These are phyloP conservation scores for Anagrus nilaparvatae DNA, from an alignment of 1,140 invertebrate species.

Conservation along the genomic window DNA sequence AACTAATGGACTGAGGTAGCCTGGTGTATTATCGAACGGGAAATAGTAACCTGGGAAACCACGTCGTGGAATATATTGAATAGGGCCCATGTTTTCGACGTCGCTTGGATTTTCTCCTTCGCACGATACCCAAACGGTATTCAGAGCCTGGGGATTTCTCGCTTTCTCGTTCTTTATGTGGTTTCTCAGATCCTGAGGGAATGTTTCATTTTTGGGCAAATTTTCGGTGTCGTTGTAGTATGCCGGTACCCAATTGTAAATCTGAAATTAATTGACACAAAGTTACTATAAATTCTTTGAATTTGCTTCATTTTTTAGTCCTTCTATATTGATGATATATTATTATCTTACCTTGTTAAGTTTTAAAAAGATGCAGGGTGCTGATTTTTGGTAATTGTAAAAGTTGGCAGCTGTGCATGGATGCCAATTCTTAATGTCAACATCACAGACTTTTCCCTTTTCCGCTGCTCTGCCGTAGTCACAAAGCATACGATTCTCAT, in stretches of 20 bases:
- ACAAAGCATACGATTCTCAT: conserved; percentile 35
- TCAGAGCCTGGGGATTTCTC: conserved; percentile 38
- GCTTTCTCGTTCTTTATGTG: conserved; percentile 48
- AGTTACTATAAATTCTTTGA: conserved; percentile 2
- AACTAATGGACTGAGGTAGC: conserved; percentile 80
- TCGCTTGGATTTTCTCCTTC: conserved; percentile 85
- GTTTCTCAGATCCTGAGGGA: conserved; percentile 61
- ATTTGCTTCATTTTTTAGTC: background rate
- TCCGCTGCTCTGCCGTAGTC: conserved; percentile 38
- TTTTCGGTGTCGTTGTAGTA: conserved; percentile 65
- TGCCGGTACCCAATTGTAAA: conserved; percentile 69
- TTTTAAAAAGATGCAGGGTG: conserved; percentile 56
- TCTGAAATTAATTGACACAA: conserved; percentile 42
- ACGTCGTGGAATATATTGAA: conserved; percentile 67
- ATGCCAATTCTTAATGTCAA: conserved; percentile 40
- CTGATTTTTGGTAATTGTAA: conserved; percentile 48
- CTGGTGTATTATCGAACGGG: conserved; percentile 69
- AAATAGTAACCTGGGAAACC: conserved; percentile 71
- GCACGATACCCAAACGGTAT: conserved; percentile 78
- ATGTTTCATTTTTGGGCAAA: conserved; percentile 60
- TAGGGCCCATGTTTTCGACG: conserved; percentile 77
- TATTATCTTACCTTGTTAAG: conserved; percentile 51
- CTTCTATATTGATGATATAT: background rate
- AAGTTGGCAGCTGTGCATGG: conserved; percentile 44
- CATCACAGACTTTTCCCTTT: conserved; percentile 45